These are phyloP conservation scores for Mesitornis unicolor DNA, from an alignment of 2,113 vertebrate genomes.

Conservation along the genomic window DNA sequence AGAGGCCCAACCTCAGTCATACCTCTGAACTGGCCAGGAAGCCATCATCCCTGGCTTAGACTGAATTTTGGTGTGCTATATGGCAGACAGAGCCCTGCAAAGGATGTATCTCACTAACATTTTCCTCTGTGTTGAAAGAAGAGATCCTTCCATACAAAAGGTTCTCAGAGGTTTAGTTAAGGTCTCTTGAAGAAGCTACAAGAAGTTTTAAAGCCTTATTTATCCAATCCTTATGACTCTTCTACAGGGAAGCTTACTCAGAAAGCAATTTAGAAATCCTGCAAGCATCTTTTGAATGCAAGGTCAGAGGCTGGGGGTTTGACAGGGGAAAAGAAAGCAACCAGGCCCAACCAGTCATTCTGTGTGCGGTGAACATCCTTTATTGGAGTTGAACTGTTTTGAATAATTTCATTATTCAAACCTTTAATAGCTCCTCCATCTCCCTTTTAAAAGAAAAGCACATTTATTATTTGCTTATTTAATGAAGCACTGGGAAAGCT, in stretches of 20 bases:
- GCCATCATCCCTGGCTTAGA: background rate
- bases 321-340: background rate
- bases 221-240: background rate
- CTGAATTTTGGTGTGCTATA: background rate
- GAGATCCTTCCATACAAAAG: background rate
- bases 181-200: background rate
- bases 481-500: background rate
- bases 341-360: background rate
- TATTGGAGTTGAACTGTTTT: background rate
- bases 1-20: background rate
- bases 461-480: background rate
- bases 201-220: background rate
- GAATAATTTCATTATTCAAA: background rate
- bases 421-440: background rate
- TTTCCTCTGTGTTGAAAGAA: background rate
- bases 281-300: background rate
- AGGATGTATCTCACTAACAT: background rate
- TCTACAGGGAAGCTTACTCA: background rate
- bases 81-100: background rate
- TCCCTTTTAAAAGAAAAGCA: background rate
- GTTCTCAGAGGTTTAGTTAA: background rate
- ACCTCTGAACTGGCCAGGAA: background rate
- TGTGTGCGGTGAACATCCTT: background rate
- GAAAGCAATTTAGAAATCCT: background rate
- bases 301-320: background rate